phyloP scores from a whole-genome alignment of 2,797 vertebrate species.

The Chrosomus eos region DNA sequence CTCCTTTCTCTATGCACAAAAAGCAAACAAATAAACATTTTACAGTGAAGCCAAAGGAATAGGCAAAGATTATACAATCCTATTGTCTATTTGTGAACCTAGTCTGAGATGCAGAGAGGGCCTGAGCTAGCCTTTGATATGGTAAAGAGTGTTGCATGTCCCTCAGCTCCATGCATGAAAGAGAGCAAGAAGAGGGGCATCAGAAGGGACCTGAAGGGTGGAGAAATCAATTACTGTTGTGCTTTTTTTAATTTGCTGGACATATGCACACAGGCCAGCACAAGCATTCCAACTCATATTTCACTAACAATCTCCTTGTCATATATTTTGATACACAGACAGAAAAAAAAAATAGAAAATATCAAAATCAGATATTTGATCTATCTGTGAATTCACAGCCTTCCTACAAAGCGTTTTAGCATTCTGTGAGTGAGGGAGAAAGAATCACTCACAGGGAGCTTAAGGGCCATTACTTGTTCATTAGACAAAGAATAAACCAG shows the following conservation, averaged over 20 bases:
- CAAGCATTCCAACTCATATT: background rate
- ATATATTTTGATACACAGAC: slow-evolving; percentile 11
- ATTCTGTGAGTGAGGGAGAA: slow-evolving; percentile 12
- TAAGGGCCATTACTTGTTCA: slow-evolving; percentile 9
- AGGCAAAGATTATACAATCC: background rate
- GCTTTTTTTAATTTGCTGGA: slow-evolving; percentile 41
- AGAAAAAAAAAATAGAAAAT: slow-evolving; percentile 7
- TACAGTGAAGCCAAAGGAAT: background rate
- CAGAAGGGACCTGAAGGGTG: slow-evolving; percentile 1
- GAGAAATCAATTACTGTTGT: slow-evolving; percentile 30
- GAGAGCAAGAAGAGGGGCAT: slow-evolving; percentile 19
- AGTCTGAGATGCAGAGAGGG: background rate
- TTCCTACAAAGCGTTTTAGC: slow-evolving; percentile 13
- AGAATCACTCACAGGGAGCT: slow-evolving; percentile 21
- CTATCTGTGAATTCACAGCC: slow-evolving; percentile 11
- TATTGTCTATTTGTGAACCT: slow-evolving; percentile 38
- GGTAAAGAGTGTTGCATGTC: slow-evolving; percentile 35
- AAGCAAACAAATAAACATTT: slow-evolving; percentile 23
- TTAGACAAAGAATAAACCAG: slow-evolving; percentile 18
- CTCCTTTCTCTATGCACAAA: background rate
- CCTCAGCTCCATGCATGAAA: slow-evolving; percentile 22
- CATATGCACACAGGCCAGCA: background rate
- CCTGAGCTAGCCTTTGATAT: slow-evolving; percentile 37
- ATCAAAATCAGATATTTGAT: slow-evolving; percentile 25
- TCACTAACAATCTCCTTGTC: background rate